Evolutionary conservation across 37 sponge, comb jelly and placozoan genomes (phyloP).

Genomic region (Mnemiopsis leidyi): DNA sequence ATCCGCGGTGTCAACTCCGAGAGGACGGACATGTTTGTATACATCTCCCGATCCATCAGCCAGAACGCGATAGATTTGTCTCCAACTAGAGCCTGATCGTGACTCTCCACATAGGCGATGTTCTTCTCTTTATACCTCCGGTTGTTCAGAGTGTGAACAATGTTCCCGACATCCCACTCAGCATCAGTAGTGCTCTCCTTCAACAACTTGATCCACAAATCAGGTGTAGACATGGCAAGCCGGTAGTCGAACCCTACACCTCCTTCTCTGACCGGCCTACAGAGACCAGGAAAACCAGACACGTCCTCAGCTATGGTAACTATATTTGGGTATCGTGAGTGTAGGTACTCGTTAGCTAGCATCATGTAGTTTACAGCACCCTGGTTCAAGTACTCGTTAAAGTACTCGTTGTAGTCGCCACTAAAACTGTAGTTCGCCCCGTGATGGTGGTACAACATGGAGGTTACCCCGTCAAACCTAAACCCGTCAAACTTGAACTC

Average conservation of each 20-base stretch:
- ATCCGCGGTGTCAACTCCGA: constrained; percentile 74
- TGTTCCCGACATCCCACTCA: constrained; percentile 84
- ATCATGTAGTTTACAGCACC: constrained; percentile 86
- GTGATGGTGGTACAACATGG: constrained; percentile 95
- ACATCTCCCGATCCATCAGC: constrained; percentile 99
- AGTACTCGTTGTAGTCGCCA: constrained; percentile 90
- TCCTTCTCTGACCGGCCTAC: constrained; percentile 74
- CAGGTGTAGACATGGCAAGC: constrained; percentile 96
- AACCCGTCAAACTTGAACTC: constrained; percentile 96
- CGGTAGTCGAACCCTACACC: constrained; percentile 94
- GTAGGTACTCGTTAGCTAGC: constrained; percentile 88
- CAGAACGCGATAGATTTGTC: constrained; percentile 98
- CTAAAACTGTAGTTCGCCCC: constrained; percentile 84
- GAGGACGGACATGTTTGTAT: constrained; percentile 84
- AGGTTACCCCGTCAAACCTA: constrained; percentile 95
- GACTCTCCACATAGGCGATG: constrained; percentile 96
- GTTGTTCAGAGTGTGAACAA: constrained; percentile 89
- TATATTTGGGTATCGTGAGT: constrained; percentile 72
- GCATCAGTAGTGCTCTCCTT: constrained; percentile 86
- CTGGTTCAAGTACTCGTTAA: constrained; percentile 75
- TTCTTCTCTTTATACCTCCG: constrained; percentile 77
- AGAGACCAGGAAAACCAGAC: constrained; percentile 72
- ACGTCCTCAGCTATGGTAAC: constrained; percentile 92
- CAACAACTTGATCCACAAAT: constrained; percentile 95
- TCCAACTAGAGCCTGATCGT: constrained; percentile 98